Conservation (phyloP, 2,113 vertebrate genomes). For the Galbula dea region DNA sequence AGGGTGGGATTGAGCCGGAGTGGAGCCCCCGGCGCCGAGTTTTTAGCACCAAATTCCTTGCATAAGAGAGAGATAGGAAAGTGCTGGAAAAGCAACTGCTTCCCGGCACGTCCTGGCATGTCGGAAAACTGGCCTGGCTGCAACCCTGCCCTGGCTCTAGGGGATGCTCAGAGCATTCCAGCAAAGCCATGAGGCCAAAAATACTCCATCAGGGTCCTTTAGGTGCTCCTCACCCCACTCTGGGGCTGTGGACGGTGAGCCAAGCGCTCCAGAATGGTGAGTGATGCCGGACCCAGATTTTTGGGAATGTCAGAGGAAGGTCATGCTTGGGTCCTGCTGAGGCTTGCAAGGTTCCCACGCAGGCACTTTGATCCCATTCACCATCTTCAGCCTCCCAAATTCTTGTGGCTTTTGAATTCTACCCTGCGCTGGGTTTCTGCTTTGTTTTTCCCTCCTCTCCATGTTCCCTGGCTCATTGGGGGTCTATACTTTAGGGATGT, state of each 20-base stretch:
- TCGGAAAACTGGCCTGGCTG: not conserved
- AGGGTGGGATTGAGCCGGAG: not conserved
- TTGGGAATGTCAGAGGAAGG: not conserved
- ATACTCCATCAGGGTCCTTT: rapidly evolving
- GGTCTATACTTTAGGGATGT: not conserved
- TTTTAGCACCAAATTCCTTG: not conserved
- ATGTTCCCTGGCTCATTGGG: not conserved
- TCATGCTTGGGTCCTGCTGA: rapidly evolving
- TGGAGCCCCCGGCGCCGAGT: not conserved
- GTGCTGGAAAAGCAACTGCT: not conserved
- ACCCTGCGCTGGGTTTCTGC: rapidly evolving
- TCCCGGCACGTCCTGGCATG: not conserved
- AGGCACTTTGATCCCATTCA: not conserved
- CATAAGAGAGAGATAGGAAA: slow-evolving; percentile 22
- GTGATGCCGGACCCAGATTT: rapidly evolving
- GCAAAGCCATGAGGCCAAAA: rapidly evolving
- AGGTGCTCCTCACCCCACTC: rapidly evolving
- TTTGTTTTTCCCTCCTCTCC: not conserved
- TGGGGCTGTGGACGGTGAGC: not conserved
- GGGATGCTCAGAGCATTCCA: not conserved
- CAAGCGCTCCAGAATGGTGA: rapidly evolving
- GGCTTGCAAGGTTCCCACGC: not conserved
- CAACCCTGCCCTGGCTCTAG: rapidly evolving
- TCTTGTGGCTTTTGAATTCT: not conserved
- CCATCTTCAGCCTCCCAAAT: not conserved